Percentiles rank a stretch among this genome's conserved stretches.
Evolutionary conservation across 2,113 vertebrate species (phyloP).

Genomic region (Dasypus novemcinctus): DNA sequence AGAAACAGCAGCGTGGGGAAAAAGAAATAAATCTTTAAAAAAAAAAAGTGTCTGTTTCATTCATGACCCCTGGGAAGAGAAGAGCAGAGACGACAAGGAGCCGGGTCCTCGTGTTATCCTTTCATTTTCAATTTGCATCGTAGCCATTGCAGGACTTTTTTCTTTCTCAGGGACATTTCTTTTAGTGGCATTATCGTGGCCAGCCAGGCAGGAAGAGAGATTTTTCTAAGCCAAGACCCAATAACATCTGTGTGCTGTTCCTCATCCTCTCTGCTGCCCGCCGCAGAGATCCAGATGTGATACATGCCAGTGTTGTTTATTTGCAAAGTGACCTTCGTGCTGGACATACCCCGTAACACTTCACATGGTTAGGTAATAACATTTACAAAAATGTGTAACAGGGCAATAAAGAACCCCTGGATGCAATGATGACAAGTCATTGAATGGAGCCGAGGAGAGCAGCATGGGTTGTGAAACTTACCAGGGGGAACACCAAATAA

Average conservation of each 20-base stretch:
- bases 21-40: too few species aligned
- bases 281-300: not conserved
- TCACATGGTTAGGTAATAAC: not conserved
- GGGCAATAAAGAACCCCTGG: not conserved
- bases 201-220: not conserved
- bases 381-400: not conserved
- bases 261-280: accelerated
- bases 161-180: not conserved
- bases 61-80: not conserved
- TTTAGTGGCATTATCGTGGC: not conserved
- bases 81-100: accelerated
- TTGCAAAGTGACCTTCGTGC: not conserved
- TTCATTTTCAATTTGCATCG: not conserved
- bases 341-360: not conserved
- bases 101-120: not conserved
- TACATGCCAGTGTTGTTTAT: not conserved
- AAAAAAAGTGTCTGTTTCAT: not conserved
- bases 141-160: not conserved
- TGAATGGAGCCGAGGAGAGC: not conserved
- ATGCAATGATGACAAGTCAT: accelerated
- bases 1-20: too few species aligned
- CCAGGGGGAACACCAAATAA: not conserved
- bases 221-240: not conserved
- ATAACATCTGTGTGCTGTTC: accelerated
- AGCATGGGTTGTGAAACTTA: not conserved